A percentile compares a stretch with the other conserved stretches of the same genome.
These are phyloP conservation scores for Enteromius treurensis DNA, from an alignment of 2,797 vertebrate genomes.

Conservation along the genomic window DNA sequence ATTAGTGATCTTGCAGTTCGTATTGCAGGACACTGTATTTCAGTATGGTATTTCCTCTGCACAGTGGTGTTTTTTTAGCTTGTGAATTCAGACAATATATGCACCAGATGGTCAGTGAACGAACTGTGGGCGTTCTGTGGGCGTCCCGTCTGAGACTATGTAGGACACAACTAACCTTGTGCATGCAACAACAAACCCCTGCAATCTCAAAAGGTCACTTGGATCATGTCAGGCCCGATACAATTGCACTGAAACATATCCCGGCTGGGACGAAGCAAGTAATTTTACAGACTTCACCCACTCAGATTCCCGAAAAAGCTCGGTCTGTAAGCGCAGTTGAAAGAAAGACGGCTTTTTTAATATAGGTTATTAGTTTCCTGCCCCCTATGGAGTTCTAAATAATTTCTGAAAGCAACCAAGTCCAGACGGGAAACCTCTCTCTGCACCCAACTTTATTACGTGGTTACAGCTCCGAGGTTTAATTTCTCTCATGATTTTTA, in stretches of 20 bases:
- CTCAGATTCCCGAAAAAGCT: slow-evolving; percentile 49
- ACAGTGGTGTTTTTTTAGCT: not conserved
- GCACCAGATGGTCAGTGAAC: slow-evolving; percentile 17
- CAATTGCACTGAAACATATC: slow-evolving; percentile 46
- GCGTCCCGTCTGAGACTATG: slow-evolving; percentile 18
- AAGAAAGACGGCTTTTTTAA: slow-evolving; percentile 63
- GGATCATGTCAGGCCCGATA: slow-evolving; percentile 31
- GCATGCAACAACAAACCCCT: slow-evolving; percentile 25
- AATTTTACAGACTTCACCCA: slow-evolving; percentile 56
- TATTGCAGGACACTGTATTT: not conserved
- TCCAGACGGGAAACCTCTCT: slow-evolving; percentile 62
- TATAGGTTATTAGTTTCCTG: slow-evolving; percentile 68
- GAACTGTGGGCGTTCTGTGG: not conserved
- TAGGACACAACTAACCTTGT: not conserved
- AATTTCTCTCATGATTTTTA: slow-evolving; percentile 64
- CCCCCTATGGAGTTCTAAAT: slow-evolving; percentile 66
- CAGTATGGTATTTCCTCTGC: not conserved
- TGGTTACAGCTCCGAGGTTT: slow-evolving; percentile 68
- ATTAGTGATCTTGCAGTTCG: not conserved
- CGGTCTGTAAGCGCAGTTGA: slow-evolving; percentile 56
- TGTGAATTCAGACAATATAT: slow-evolving; percentile 7
- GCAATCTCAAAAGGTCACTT: slow-evolving; percentile 44
- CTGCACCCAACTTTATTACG: slow-evolving; percentile 65
- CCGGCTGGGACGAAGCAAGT: slow-evolving; percentile 47
- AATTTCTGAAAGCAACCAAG: slow-evolving; percentile 69